Percentiles rank a stretch among this genome's conserved stretches.
Evolutionary conservation across 1,140 invertebrate genomes (phyloP).

Genomic region (Cherax destructor): DNA sequence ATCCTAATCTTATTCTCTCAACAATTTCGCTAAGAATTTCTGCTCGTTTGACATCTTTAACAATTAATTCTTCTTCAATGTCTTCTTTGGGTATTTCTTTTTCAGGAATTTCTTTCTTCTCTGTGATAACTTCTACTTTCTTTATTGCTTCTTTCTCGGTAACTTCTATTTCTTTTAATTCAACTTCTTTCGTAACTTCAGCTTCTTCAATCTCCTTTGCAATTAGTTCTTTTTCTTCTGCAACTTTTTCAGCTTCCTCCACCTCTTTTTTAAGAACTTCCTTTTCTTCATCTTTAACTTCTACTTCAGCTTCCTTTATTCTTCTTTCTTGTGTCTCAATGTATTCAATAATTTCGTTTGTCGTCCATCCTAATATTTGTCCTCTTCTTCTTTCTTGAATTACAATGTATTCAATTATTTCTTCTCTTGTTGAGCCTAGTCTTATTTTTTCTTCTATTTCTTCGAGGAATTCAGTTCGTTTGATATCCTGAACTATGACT

Average conservation of each 20-base stretch:
- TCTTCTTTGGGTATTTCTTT: constrained; percentile 44
- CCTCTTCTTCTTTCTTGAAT: neutral
- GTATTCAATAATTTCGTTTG: constrained; percentile 3
- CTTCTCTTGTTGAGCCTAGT: neutral
- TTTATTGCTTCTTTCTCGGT: constrained; percentile 2
- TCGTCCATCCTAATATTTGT: neutral
- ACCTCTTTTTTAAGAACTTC: neutral
- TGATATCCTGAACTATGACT: neutral
- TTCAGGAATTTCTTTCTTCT: constrained; percentile 18
- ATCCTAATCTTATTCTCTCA: neutral
- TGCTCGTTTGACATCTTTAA: neutral
- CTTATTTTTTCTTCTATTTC: neutral
- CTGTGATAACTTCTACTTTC: constrained; percentile 39
- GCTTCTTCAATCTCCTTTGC: neutral
- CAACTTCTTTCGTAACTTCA: neutral
- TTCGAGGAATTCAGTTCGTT: neutral
- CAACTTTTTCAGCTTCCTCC: neutral
- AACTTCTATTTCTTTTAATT: neutral
- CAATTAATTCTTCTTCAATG: neutral
- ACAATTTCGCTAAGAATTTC: neutral
- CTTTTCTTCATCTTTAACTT: constrained; percentile 2
- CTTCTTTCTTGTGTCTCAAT: neutral
- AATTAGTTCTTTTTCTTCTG: neutral
- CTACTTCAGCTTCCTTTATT: neutral
- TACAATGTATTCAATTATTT: neutral